Percentiles rank a stretch among this genome's conserved stretches.
phyloP scores from a whole-genome alignment of 2,888 invertebrate genomes.

The Phalera bucephala region DNA sequence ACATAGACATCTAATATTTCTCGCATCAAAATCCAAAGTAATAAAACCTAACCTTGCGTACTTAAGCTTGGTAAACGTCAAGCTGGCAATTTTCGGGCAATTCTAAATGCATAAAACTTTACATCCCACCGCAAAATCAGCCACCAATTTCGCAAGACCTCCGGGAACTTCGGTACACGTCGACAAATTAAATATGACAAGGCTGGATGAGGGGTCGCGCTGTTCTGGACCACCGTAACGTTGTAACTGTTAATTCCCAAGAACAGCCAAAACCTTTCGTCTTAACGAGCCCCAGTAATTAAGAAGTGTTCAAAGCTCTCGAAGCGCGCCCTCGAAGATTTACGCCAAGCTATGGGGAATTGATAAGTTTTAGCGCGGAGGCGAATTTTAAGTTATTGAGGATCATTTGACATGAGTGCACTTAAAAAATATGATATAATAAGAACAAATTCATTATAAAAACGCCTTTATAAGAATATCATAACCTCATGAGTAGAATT shows the following conservation, averaged over 20 bases:
- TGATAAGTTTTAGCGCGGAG: conserved; percentile 31
- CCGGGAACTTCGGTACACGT: conserved; percentile 5
- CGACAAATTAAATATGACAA: conserved; percentile 7
- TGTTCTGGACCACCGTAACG: conserved; percentile 36
- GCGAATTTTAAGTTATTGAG: conserved; percentile 16
- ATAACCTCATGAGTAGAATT: background rate
- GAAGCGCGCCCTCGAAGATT: conserved; percentile 36
- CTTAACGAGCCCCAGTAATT: conserved; percentile 70
- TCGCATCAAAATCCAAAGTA: conserved; percentile 32
- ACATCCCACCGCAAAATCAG: conserved; percentile 54
- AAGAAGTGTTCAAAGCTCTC: conserved; percentile 62
- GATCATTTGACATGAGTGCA: background rate
- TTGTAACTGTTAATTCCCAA: conserved; percentile 71
- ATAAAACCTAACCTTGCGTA: conserved; percentile 39
- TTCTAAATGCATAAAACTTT: conserved; percentile 74
- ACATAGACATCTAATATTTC: conserved; percentile 33
- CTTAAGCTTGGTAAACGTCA: conserved; percentile 57
- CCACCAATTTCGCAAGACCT: conserved; percentile 41
- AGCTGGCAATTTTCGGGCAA: conserved; percentile 72
- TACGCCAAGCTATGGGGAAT: conserved; percentile 42
- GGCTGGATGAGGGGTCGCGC: conserved; percentile 28
- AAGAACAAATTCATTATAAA: no score
- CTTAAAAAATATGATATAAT: no score
- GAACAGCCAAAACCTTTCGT: conserved; percentile 74
- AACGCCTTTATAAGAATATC: no score